These are phyloP conservation scores for Coregonus clupeaformis DNA, from an alignment of 2,113 vertebrate species.

Conservation along the genomic window DNA sequence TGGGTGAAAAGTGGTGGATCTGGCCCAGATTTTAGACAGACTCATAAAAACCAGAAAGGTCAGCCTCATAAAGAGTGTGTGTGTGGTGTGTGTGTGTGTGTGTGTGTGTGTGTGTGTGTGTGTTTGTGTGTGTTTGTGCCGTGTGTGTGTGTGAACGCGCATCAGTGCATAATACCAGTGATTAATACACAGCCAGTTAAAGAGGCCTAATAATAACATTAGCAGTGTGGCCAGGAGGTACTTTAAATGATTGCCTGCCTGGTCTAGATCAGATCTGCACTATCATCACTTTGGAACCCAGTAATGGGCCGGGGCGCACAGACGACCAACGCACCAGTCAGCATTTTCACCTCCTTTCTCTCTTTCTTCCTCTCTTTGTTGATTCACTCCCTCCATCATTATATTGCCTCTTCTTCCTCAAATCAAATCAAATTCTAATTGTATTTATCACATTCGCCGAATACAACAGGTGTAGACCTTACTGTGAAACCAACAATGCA, in stretches of 20 bases:
- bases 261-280: slow-evolving; percentile 84
- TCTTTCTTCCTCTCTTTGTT: slow-evolving; percentile 8
- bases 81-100: too few relatives aligned
- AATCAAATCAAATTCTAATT: too few relatives aligned
- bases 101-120: too few relatives aligned
- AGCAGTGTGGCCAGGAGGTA: slow-evolving; percentile 78
- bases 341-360: background rate
- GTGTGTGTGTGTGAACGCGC: background rate
- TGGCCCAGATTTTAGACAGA: background rate
- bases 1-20: background rate
- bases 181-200: slow-evolving; percentile 82
- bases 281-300: slow-evolving; percentile 86
- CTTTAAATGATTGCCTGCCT: slow-evolving; percentile 96
- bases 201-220: slow-evolving; percentile 80
- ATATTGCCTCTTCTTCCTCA: background rate
- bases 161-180: slow-evolving; percentile 47
- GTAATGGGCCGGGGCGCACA: slow-evolving; percentile 69
- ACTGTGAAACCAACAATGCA: too few relatives aligned
- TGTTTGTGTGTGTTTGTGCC: too few relatives aligned
- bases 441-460: too few relatives aligned
- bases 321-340: background rate
- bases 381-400: background rate
- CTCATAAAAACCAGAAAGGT: background rate
- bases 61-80: too few relatives aligned
- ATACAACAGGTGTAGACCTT: too few relatives aligned